Percentiles rank a stretch among this genome's conserved stretches.
These are phyloP conservation scores for Alca torda DNA, from an alignment of 2,797 vertebrate genomes.

Conservation along the genomic window DNA sequence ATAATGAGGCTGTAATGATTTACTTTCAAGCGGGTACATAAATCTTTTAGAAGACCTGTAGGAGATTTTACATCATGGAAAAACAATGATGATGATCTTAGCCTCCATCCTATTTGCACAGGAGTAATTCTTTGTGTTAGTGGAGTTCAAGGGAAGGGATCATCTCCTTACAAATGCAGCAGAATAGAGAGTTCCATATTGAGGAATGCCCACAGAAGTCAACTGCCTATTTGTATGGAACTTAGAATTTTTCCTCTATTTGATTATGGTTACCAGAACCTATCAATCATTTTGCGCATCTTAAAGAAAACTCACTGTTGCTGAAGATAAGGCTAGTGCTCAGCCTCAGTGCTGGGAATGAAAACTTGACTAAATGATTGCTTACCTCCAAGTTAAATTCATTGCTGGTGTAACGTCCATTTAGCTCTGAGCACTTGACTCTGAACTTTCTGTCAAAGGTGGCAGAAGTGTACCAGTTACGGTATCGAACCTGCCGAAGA, in stretches of 20 bases:
- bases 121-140: background rate
- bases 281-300: background rate
- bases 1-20: background rate
- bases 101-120: background rate
- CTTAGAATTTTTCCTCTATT: background rate
- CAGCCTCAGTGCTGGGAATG: background rate
- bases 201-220: background rate
- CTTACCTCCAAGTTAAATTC: slow-evolving; percentile 92
- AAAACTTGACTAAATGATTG: background rate
- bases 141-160: background rate
- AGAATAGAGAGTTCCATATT: background rate
- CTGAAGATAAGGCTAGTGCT: background rate
- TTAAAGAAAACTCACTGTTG: background rate
- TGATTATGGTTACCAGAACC: background rate
- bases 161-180: background rate
- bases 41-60: background rate
- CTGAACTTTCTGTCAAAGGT: slow-evolving; percentile 84
- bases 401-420: slow-evolving; percentile 93
- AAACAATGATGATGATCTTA: background rate
- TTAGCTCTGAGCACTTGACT: slow-evolving; percentile 94
- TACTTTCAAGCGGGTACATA: background rate
- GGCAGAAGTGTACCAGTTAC: slow-evolving; percentile 78
- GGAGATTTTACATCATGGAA: background rate
- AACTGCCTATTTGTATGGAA: background rate
- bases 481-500: slow-evolving; percentile 86